Base-by-base conservation (phyloP, 2,888 invertebrate genomes). In the Clistopyga incitator region DNA sequence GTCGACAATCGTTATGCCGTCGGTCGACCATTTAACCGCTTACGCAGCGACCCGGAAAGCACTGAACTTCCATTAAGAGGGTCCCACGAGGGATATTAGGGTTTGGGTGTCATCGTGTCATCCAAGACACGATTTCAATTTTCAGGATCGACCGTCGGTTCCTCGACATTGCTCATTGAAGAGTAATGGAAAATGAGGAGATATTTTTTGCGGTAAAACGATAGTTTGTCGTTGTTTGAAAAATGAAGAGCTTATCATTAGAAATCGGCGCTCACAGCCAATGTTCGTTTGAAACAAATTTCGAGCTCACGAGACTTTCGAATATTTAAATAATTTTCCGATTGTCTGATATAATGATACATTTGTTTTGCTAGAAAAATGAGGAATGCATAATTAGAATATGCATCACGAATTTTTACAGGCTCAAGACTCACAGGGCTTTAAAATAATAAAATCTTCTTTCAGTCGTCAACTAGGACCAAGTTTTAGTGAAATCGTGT, bases 31-130 rank as follows among this genome's bases (percentile, higher is more conserved):
- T 25, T 67, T 23, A 47, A 45, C 25, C 6, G 45, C 10, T 65
- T 6, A 8, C 52, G 23, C 29, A 18, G 20, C 47, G 25, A 72
- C 65, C 56, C 29, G 61, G 54, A 68, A 64, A 61, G 50, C 23
- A 65, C 52, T 71, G 20, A 61, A 15, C 11, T 42, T 59, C 61
- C 61, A 42, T 67, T 38, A 18, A 38, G 38, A 45, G 59, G 45
- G n/a, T 45, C 15, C 20, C 70, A 18, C 8, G 11, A 25, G 29
- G 18, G n/a, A 2, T 6, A 71, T 86, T 81, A 79, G 70, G 84
- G 80, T 86, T 86, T 87, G 52, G 59, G 38, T 68, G 72, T 74
- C 65, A 71, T 42, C 56, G 84, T 84, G 86, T 78, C 85, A 75
- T 64, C 61, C 3, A 47, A 50, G 72, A 70, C 76, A 76, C 78